A percentile compares a stretch with the other conserved stretches of the same genome.
Conservation (phyloP, 2,797 vertebrate genomes). For the Enteromius unitaeniatus region DNA sequence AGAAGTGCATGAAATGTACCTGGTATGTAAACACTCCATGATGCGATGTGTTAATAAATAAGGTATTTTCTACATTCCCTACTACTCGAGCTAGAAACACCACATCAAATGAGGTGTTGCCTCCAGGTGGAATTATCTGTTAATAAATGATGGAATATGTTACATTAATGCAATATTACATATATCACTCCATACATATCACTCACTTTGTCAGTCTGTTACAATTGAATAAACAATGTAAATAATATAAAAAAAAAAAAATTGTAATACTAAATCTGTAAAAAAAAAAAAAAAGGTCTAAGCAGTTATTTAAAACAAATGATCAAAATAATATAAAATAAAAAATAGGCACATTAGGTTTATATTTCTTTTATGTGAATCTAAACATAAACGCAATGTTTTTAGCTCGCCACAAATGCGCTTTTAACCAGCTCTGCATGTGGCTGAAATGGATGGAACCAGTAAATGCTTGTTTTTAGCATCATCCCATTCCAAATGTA, state of each 20-base stretch:
- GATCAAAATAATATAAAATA: background rate
- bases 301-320: background rate
- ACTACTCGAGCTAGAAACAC: conserved; percentile 98
- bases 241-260: background rate
- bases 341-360: background rate
- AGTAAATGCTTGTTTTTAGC: background rate
- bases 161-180: conserved; percentile 9
- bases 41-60: conserved; percentile 99
- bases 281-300: background rate
- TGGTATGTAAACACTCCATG: conserved; percentile 99
- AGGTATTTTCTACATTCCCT: conserved; percentile 99
- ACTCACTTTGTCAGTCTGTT: background rate
- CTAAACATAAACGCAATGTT: background rate
- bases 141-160: background rate
- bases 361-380: background rate
- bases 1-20: conserved; percentile 76
- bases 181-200: background rate
- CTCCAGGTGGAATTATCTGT: conserved; percentile 98
- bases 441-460: background rate
- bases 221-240: background rate
- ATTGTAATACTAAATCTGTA: background rate
- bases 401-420: background rate
- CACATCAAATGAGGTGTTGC: conserved; percentile 98
- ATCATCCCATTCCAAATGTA: background rate
- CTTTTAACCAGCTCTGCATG: background rate